phyloP scores from a whole-genome alignment of 2,888 invertebrate species.

The Lasioglossum vierecki region DNA sequence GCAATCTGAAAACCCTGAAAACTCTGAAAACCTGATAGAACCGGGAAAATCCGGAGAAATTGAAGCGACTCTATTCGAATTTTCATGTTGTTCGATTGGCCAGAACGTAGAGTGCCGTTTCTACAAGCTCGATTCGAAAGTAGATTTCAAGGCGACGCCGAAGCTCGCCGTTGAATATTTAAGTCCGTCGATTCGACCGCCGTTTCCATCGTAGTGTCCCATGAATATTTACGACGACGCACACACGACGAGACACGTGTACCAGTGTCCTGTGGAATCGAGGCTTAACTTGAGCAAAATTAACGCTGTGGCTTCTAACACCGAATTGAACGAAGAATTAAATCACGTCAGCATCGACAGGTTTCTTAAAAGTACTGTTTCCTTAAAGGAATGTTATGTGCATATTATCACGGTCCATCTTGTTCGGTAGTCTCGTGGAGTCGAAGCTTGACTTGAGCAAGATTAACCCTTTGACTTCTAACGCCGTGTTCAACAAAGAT shows the following conservation, averaged over 20 bases:
- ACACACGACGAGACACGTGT: slow-evolving; percentile 21
- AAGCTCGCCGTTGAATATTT: slow-evolving; percentile 61
- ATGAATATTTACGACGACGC: slow-evolving; percentile 64
- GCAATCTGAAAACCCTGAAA: too few relatives aligned
- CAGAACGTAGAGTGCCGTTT: background rate
- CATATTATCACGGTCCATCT: background rate
- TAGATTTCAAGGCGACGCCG: slow-evolving; percentile 51
- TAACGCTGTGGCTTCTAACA: background rate
- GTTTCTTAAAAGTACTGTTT: background rate
- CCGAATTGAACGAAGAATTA: background rate
- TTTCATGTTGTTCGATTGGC: background rate
- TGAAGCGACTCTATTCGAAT: background rate
- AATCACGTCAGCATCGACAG: background rate
- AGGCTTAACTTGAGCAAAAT: background rate
- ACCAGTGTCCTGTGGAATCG: background rate
- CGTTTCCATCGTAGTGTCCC: slow-evolving; percentile 32
- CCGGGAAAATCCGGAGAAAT: background rate
- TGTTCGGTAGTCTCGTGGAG: too few relatives aligned
- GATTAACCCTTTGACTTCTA: too few relatives aligned
- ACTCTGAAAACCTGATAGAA: too few relatives aligned
- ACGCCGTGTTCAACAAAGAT: too few relatives aligned
- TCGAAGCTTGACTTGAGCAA: too few relatives aligned
- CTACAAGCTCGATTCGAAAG: slow-evolving; percentile 48
- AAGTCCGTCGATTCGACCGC: slow-evolving; percentile 46
- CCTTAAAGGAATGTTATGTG: background rate